These are phyloP conservation scores for Danio jaintianensis DNA, from an alignment of 2,797 vertebrate species.

Conservation along the genomic window DNA sequence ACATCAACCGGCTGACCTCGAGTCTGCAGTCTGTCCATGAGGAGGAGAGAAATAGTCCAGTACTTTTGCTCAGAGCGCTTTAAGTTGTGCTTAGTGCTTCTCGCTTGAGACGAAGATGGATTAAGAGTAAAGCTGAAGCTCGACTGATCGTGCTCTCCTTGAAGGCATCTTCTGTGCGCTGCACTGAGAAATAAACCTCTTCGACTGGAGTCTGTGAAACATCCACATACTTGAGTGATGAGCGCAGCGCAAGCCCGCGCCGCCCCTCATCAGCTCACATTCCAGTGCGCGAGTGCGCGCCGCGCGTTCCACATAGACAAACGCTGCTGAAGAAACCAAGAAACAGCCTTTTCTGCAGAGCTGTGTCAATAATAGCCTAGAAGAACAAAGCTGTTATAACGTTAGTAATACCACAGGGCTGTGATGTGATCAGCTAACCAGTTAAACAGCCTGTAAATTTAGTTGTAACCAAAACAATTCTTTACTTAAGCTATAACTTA, in stretches of 20 bases:
- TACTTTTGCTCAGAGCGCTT: not conserved
- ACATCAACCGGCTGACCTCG: conserved; percentile 4
- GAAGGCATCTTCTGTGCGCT: conserved; percentile 12
- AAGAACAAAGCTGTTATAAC: not conserved
- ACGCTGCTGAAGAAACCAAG: not conserved
- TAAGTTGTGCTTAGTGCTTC: not conserved
- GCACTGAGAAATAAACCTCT: conserved; percentile 9
- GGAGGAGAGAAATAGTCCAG: not conserved
- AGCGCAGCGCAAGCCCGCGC: conserved; percentile 31
- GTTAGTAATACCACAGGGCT: not conserved
- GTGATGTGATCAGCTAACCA: not conserved
- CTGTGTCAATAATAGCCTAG: not conserved
- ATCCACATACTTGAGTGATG: conserved; percentile 49
- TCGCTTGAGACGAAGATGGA: not conserved
- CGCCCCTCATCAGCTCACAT: conserved; percentile 30
- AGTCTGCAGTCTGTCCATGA: conserved; percentile 15
- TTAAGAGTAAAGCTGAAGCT: not conserved
- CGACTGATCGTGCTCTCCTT: not conserved
- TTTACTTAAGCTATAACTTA: too few species aligned
- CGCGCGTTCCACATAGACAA: not conserved
- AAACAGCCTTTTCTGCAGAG: not conserved
- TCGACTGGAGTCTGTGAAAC: conserved; percentile 19
- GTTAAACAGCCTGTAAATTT: not conserved
- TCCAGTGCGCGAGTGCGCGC: conserved; percentile 17
- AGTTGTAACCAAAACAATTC: too few species aligned